Base-by-base conservation (phyloP, 1,140 invertebrate genomes). In the Drosophila hydei region DNA sequence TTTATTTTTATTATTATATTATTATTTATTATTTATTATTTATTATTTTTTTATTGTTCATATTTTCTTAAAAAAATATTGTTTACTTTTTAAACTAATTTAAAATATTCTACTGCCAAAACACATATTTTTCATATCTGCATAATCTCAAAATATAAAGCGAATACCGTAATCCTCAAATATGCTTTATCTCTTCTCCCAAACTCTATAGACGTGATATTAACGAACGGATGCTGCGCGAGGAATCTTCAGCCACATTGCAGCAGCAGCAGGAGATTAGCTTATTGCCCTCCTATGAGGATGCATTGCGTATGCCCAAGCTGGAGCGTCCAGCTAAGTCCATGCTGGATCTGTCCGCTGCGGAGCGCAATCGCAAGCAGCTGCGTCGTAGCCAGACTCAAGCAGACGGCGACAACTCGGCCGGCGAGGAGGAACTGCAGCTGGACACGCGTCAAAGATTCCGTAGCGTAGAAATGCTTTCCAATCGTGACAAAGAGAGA, bases 241-340 rank as follows among this genome's bases (percentile, higher is more conserved):
- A 94, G 68, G 93, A 94, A 85, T 92, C 92, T 27, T 79, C 93
- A 67, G 89, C 93, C 80, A 94, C 61, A 3, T 93, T 80, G 91
- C 94, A 70, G 89, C 94, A 77, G 19, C 18, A 50, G 93, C 87
- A 94, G 60, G 95, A 96, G 91, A 90, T 95, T 12, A 92, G 94
- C 33, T 94, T 87, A 38, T 94, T 87, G 43, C 95, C 95, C 1
- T 94, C 93, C n/a, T 96, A 96, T 77, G 94, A 94, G 69, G 95
- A 96, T 91, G 95, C 95, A 9, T 92, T 96, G 52, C 92, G 94
- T 7, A 94, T 96, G 94, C 94, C 95, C 14, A 94, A 94, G 77
- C 70, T 94, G 54, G 93, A 93, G 68, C 87, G 92, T 6, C 94
- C 94, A 0, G 93, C 92, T 72, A 92, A 93, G 75, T 95, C 94